Conservation (phyloP, 2,113 vertebrate species). For the Xiphophorus hellerii region DNA sequence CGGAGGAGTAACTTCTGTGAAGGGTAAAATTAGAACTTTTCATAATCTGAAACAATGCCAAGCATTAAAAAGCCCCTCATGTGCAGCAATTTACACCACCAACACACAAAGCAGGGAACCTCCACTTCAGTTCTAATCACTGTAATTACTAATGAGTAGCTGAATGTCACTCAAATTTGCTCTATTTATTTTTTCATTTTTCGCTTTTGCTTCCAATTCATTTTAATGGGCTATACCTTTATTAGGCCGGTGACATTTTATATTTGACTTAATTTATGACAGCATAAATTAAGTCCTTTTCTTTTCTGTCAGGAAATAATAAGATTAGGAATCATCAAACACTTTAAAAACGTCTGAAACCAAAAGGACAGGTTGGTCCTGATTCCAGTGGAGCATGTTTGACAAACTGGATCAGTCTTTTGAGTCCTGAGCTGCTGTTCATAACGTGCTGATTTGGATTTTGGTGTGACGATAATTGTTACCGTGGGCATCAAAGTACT, state of each 20-base stretch:
- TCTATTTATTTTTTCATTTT: too few species aligned
- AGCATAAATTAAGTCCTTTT: too few species aligned
- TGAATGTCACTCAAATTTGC: neutral
- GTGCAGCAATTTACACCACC: neutral
- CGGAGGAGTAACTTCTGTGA: neutral
- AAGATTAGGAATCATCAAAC: too few species aligned
- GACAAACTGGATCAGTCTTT: too few species aligned
- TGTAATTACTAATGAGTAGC: neutral
- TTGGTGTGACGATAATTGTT: slow-evolving; percentile 28
- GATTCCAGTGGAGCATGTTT: neutral
- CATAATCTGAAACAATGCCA: too few species aligned
- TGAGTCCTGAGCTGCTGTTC: too few species aligned
- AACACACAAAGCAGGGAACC: neutral
- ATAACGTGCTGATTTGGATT: neutral
- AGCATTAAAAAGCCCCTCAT: too few species aligned
- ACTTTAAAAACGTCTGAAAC: neutral
- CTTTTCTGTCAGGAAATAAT: too few species aligned
- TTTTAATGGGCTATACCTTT: neutral
- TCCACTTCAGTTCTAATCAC: neutral
- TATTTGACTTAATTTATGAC: too few species aligned
- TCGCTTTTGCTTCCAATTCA: neutral
- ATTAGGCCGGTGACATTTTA: too few species aligned
- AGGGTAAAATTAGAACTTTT: neutral
- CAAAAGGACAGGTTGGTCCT: neutral
- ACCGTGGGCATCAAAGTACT: slow-evolving; percentile 97